Percentiles rank a stretch among this genome's conserved stretches.
These are phyloP conservation scores for Heliothis virescens DNA, from an alignment of 1,140 invertebrate genomes.

Conservation along the genomic window DNA sequence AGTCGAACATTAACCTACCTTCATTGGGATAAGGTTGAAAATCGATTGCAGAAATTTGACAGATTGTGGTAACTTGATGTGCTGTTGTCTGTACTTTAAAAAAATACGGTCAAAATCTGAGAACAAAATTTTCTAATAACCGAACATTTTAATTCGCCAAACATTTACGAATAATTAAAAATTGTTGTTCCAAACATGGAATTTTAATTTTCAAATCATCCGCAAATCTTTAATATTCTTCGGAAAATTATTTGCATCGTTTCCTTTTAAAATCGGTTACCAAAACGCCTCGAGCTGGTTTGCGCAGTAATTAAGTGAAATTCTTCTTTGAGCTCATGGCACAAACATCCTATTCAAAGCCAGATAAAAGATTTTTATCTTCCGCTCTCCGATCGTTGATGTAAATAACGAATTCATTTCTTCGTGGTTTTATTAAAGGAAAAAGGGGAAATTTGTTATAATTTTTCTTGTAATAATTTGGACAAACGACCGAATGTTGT, in stretches of 20 bases:
- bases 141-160: neutral
- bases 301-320: slow-evolving; percentile 71
- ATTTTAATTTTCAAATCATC: slow-evolving; percentile 40
- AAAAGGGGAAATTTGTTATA: slow-evolving; percentile 51
- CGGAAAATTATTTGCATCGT: slow-evolving; percentile 49
- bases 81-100: no score
- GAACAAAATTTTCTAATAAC: neutral
- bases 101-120: neutral
- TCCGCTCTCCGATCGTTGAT: slow-evolving; percentile 69
- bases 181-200: slow-evolving; percentile 7
- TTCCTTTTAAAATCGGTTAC: slow-evolving; percentile 59
- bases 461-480: slow-evolving; percentile 51
- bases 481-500: slow-evolving; percentile 40
- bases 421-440: slow-evolving; percentile 67
- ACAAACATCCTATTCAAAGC: slow-evolving; percentile 75
- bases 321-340: slow-evolving; percentile 72
- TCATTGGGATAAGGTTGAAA: no score
- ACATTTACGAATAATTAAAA: slow-evolving; percentile 23
- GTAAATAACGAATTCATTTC: slow-evolving; percentile 78
- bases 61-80: no score
- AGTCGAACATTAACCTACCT: no score
- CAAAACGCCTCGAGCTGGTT: slow-evolving; percentile 56
- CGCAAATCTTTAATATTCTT: slow-evolving; percentile 44
- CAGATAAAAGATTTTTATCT: slow-evolving; percentile 78
- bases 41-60: no score